Evolutionary conservation across 2,113 vertebrate species (phyloP).

Genomic region (Brienomyrus brachyistius): DNA sequence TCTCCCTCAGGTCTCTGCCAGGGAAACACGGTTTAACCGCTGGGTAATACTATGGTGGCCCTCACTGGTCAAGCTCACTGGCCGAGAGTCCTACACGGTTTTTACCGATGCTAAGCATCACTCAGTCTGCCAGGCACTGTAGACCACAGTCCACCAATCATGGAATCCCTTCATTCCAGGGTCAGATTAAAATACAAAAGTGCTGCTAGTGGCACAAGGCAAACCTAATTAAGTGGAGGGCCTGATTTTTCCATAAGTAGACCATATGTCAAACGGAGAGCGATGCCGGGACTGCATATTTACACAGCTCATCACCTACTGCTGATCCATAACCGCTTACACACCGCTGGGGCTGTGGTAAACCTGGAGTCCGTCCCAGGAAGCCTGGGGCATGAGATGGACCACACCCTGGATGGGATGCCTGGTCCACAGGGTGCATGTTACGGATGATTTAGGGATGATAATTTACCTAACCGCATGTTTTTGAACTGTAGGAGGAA

Average conservation of each 20-base stretch:
- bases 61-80: neutral
- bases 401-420: neutral
- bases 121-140: neutral
- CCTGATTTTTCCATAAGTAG: neutral
- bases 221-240: neutral
- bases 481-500: neutral
- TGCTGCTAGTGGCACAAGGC: neutral
- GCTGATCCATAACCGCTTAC: neutral
- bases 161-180: neutral
- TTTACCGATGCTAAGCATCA: neutral
- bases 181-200: neutral
- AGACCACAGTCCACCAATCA: neutral
- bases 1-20: constrained; percentile 84
- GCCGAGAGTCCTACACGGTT: neutral
- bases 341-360: neutral
- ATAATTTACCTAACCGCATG: neutral
- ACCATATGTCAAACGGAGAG: neutral
- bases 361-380: neutral
- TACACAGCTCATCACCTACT: neutral
- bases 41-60: neutral
- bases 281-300: neutral
- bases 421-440: neutral
- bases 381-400: neutral
- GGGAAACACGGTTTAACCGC: constrained; percentile 1
- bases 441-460: neutral